phyloP scores from a whole-genome alignment of 2,113 vertebrate genomes.

The Gulo gulo region DNA sequence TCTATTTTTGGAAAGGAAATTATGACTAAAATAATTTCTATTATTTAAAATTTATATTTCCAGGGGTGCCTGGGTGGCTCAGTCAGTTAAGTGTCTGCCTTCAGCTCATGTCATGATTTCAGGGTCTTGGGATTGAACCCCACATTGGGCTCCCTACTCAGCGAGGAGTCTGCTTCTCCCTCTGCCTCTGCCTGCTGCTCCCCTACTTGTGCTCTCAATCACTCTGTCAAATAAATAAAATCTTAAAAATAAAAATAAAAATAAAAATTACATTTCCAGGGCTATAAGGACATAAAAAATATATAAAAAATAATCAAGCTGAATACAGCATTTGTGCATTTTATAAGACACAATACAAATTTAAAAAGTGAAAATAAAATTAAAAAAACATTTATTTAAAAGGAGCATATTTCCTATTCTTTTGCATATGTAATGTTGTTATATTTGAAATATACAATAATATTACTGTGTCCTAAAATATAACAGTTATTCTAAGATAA shows the following conservation, averaged over 20 bases:
- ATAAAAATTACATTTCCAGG: background rate
- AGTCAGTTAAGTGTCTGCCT: too few relatives aligned
- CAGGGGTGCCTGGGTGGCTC: too few relatives aligned
- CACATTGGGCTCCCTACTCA: too few relatives aligned
- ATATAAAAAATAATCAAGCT: background rate
- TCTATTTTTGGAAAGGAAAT: background rate
- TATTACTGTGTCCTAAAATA: background rate
- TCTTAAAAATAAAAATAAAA: background rate
- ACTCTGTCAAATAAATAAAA: too few relatives aligned
- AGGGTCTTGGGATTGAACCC: too few relatives aligned
- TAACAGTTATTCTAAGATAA: background rate
- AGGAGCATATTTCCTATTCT: background rate
- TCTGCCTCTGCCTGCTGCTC: too few relatives aligned
- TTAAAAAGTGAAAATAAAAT: background rate
- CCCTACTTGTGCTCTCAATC: too few relatives aligned
- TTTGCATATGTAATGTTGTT: background rate
- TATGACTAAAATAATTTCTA: background rate
- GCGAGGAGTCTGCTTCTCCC: too few relatives aligned
- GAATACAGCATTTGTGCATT: background rate
- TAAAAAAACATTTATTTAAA: background rate
- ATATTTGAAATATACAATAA: background rate
- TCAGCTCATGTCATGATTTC: too few relatives aligned
- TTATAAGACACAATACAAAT: rapidly evolving
- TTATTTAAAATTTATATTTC: background rate
- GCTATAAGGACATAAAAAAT: background rate